phyloP scores from a whole-genome alignment of 2,113 vertebrate species.

The Phalacrocorax carbo region DNA sequence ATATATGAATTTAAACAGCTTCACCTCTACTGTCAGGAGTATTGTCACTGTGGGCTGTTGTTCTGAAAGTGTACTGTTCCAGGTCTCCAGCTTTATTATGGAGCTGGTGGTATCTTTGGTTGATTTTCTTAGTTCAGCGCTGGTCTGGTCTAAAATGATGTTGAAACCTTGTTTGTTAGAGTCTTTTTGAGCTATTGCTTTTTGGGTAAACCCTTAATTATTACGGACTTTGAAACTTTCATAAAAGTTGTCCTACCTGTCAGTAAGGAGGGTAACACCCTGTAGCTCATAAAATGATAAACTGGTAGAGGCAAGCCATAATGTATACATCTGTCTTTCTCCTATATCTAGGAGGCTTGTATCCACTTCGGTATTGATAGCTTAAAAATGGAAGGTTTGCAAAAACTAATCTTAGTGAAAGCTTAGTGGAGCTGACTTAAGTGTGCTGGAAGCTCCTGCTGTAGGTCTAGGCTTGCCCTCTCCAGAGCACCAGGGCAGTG shows the following conservation, averaged over 20 bases:
- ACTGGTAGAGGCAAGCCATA: background rate
- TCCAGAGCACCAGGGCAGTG: background rate
- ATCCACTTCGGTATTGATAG: background rate
- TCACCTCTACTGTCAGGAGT: background rate
- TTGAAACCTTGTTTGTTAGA: background rate
- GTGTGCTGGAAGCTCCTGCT: background rate
- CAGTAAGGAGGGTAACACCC: background rate
- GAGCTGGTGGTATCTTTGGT: background rate
- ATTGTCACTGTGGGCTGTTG: background rate
- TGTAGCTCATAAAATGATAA: background rate
- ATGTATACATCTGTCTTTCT: background rate
- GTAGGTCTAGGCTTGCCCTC: background rate
- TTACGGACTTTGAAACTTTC: background rate
- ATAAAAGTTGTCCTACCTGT: background rate
- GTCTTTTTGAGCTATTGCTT: background rate
- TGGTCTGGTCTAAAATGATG: background rate
- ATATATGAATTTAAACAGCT: background rate
- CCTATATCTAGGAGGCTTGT: background rate
- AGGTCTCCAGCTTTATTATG: background rate
- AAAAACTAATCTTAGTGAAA: background rate
- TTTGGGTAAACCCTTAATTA: background rate
- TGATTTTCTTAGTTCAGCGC: background rate
- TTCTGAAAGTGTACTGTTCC: background rate
- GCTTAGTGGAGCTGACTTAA: accelerated
- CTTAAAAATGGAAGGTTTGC: background rate